phyloP scores from a whole-genome alignment of 2,113 vertebrate species.

The Nestor notabilis region DNA sequence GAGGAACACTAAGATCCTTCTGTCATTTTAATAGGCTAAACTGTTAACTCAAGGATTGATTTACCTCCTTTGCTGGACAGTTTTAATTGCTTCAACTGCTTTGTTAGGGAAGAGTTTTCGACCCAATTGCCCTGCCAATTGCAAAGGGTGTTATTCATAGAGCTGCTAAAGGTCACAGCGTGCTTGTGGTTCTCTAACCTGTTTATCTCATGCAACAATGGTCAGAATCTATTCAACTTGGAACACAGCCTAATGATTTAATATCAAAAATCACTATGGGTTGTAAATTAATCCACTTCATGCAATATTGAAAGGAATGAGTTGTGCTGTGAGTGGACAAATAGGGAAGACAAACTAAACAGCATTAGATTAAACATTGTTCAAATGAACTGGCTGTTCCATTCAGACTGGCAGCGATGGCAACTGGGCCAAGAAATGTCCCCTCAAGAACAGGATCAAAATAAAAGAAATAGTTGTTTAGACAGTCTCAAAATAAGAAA shows the following conservation, averaged over 20 bases:
- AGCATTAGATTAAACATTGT: not conserved
- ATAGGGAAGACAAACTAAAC: not conserved
- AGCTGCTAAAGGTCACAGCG: conserved; percentile 34
- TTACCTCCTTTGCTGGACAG: not conserved
- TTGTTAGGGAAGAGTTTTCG: not conserved
- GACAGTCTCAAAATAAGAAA: not conserved
- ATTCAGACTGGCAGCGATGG: not conserved
- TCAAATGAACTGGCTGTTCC: not conserved
- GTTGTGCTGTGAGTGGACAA: not conserved
- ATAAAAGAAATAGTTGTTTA: not conserved
- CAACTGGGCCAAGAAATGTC: not conserved
- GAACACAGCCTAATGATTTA: not conserved
- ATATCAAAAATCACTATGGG: not conserved
- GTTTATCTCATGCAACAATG: not conserved
- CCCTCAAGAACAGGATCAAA: not conserved
- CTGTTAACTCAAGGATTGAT: conserved; percentile 25
- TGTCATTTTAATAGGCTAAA: not conserved
- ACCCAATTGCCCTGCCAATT: not conserved
- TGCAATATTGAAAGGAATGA: not conserved
- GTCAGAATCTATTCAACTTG: not conserved
- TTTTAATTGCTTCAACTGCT: conserved; percentile 25
- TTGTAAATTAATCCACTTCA: not conserved
- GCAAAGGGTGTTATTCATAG: not conserved
- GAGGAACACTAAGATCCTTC: not conserved
- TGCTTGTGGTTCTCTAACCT: not conserved